phyloP scores from a whole-genome alignment of 2,797 vertebrate genomes.

The Iguana delicatissima region DNA sequence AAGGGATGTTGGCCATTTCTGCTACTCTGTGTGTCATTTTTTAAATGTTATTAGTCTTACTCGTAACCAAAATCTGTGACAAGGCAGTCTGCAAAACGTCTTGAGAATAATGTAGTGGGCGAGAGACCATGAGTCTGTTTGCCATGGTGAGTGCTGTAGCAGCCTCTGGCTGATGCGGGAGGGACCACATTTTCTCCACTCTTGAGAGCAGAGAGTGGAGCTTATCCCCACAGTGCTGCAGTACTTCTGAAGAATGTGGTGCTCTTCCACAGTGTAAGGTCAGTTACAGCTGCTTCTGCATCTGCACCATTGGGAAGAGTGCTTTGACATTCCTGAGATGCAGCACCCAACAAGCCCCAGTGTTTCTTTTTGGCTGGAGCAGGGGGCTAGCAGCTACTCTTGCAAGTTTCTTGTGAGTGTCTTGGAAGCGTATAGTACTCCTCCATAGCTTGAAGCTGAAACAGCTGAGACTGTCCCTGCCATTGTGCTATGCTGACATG shows the following conservation, averaged over 20 bases:
- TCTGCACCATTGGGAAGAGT: background rate
- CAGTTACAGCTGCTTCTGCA: too few species aligned
- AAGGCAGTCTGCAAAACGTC: background rate
- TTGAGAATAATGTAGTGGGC: background rate
- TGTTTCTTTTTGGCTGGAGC: background rate
- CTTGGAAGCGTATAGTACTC: background rate
- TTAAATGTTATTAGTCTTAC: background rate
- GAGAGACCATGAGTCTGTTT: background rate
- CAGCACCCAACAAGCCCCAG: too few species aligned
- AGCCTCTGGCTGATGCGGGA: background rate
- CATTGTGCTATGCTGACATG: background rate
- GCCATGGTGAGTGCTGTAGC: background rate
- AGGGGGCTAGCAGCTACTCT: background rate
- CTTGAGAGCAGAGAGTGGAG: background rate
- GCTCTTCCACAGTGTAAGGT: background rate
- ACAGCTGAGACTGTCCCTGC: background rate
- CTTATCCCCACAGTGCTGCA: background rate
- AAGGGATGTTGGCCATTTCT: background rate
- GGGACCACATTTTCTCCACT: background rate
- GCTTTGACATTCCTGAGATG: background rate
- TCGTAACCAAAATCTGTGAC: background rate
- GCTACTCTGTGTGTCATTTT: background rate
- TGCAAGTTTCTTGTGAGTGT: background rate
- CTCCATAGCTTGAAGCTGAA: background rate
- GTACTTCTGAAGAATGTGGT: background rate